phyloP scores from a whole-genome alignment of 1,140 invertebrate genomes.

The Musca vetustissima region DNA sequence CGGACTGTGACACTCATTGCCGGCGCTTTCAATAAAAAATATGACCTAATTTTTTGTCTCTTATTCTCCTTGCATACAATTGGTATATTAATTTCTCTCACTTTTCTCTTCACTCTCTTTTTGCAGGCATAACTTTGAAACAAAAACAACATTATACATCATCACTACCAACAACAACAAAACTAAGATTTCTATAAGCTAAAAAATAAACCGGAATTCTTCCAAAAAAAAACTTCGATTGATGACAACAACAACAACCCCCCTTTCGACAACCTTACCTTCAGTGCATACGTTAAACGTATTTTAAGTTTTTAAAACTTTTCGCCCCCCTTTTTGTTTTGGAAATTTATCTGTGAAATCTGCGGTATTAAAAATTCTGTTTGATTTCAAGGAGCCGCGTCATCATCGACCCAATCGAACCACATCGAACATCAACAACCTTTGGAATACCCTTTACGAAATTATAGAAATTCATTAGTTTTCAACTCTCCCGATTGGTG shows the following conservation, averaged over 20 bases:
- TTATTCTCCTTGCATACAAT: too few species aligned
- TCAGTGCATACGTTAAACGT: conserved; percentile 5
- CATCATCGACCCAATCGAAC: too few species aligned
- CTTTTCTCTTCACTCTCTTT: conserved; percentile 27
- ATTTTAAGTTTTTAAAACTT: neutral
- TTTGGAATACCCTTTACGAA: neutral
- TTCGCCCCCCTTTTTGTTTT: neutral
- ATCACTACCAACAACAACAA: conserved; percentile 17
- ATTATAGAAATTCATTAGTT: conserved; percentile 32
- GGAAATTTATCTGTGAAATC: neutral
- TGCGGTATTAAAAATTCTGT: too few species aligned
- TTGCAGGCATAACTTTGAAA: too few species aligned
- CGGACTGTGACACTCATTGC: too few species aligned
- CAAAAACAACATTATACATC: too few species aligned
- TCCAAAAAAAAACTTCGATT: neutral
- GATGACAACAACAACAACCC: too few species aligned
- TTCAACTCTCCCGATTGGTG: neutral
- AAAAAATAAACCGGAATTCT: conserved; percentile 25
- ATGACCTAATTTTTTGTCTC: too few species aligned
- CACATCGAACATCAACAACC: neutral
- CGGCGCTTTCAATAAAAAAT: too few species aligned
- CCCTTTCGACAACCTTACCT: conserved; percentile 11
- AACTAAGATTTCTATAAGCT: conserved; percentile 33
- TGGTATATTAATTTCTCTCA: too few species aligned
- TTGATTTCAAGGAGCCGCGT: neutral